Percentiles rank a stretch among this genome's conserved stretches.
Evolutionary conservation across 2,888 invertebrate species (phyloP).

Genomic region (Sipha maydis): DNA sequence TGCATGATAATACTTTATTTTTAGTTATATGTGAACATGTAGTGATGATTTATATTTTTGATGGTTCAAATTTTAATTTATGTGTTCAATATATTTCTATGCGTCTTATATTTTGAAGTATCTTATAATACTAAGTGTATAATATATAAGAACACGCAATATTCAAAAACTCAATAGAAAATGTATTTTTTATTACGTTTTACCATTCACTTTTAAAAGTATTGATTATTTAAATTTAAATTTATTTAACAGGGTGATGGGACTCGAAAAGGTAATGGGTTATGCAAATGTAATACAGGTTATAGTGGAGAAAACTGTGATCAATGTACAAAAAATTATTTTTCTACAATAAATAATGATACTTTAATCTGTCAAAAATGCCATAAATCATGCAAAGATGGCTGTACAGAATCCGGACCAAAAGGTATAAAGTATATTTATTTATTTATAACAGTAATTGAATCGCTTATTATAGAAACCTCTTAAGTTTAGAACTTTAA

Average conservation of each 20-base stretch:
- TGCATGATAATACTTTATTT: no score
- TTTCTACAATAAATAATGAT: constrained; percentile 77
- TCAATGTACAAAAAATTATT: constrained; percentile 80
- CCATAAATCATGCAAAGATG: constrained; percentile 78
- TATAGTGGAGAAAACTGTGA: constrained; percentile 83
- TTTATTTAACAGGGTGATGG: constrained; percentile 77
- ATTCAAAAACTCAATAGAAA: no score
- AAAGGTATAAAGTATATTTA: constrained; percentile 70
- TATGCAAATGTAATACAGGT: constrained; percentile 85
- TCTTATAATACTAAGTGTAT: no score
- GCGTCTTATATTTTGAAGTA: no score
- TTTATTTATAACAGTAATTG: background rate
- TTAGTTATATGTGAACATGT: no score
- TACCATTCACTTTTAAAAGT: background rate
- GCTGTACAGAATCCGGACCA: constrained; percentile 79
- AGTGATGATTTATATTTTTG: no score
- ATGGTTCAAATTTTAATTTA: no score
- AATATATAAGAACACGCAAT: no score
- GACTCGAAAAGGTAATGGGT: constrained; percentile 91
- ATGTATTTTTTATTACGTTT: no score
- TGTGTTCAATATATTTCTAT: no score
- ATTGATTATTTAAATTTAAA: background rate
- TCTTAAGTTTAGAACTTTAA: no score
- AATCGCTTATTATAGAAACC: no score
- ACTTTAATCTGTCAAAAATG: constrained; percentile 83